Evolutionary conservation across 2,888 invertebrate species (phyloP).

Genomic region (Synanthedon myopaeformis): DNA sequence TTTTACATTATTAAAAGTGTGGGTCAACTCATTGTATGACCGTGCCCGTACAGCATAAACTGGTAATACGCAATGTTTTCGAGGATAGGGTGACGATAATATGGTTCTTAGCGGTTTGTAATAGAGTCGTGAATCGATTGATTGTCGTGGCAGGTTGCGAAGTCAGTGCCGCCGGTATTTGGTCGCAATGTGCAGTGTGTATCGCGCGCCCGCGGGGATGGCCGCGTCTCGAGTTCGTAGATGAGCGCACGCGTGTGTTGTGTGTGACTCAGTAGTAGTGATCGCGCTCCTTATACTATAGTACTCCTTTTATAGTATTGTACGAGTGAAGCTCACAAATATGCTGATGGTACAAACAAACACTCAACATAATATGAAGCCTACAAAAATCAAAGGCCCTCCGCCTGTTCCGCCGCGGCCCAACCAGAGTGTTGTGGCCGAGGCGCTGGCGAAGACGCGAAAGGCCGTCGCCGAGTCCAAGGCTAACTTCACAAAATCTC

Average conservation of each 20-base stretch:
- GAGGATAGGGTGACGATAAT: constrained; percentile 2
- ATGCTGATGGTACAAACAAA: constrained; percentile 71
- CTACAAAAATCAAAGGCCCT: constrained; percentile 69
- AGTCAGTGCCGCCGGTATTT: constrained; percentile 8
- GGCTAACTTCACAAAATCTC: constrained; percentile 50
- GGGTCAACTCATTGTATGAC: constrained; percentile 41
- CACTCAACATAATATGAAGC: constrained; percentile 63
- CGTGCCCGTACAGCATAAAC: constrained; percentile 8
- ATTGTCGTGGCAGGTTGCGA: background rate
- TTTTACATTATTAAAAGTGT: constrained; percentile 36
- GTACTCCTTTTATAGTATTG: constrained; percentile 57
- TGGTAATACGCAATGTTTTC: constrained; percentile 7
- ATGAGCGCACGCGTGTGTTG: constrained; percentile 40
- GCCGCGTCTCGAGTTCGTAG: constrained; percentile 3
- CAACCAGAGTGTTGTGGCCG: constrained; percentile 78
- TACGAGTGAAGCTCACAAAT: constrained; percentile 52
- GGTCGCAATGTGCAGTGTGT: constrained; percentile 31
- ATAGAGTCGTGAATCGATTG: constrained; percentile 6
- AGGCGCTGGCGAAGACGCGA: constrained; percentile 77
- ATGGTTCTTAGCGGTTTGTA: constrained; percentile 5
- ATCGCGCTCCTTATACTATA: constrained; percentile 65
- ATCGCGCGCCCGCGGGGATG: constrained; percentile 29
- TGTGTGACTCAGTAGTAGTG: constrained; percentile 11
- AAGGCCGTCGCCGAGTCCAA: constrained; percentile 65
- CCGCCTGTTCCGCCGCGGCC: constrained; percentile 88